Base-by-base conservation (phyloP, 2,113 vertebrate species). In the Ceratotherium simum region DNA sequence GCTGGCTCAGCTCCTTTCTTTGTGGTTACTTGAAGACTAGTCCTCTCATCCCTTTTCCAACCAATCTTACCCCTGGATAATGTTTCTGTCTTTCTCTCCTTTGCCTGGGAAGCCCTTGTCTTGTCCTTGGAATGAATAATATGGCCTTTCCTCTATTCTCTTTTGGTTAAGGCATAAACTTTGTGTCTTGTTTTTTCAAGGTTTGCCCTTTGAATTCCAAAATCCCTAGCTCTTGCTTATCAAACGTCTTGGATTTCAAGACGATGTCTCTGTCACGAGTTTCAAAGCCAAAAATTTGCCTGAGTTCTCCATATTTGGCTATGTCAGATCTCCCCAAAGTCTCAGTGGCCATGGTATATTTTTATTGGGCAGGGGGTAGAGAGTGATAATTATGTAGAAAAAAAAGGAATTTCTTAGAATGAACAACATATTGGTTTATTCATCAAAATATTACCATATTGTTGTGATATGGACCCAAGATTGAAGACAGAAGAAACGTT, bases 191-290 rank as follows among this genome's bases (percentile, higher is more conserved):
- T 86, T 93, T 25, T 67, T 95, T 93, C 21, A 70, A 64, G 42
- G 25, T 67, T 67, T 85, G 46, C 31, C n/a, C 87, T 92, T 78
- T 72, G 36, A 79, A 48, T 95, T 89, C 31, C 60, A 48, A 83
- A 94, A 60, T 64, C 86, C 36, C 33, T 86, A 90, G 39, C 21
- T 94, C 54, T 86, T 75, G 18, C 27, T 94, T 70, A 75, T 87
- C 33, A 72, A 88, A 75, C 20, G 90, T 33, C 56, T 96, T 76
- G 51, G 17, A 92, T 92, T 96, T 76, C 65, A 91, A 91, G 65
- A 80, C 18, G 31, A 33, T 65, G 14, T 18, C 67, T 88, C 83
- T 76, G 11, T 79, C 48, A n/a, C 36, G 39, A 72, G 27, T 96
- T 93, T 90, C 36, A 86, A 60, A 93, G 72, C 56, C 6, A 72